These are phyloP conservation scores for Eupithecia dodoneata DNA, from an alignment of 2,888 invertebrate species.

Conservation along the genomic window DNA sequence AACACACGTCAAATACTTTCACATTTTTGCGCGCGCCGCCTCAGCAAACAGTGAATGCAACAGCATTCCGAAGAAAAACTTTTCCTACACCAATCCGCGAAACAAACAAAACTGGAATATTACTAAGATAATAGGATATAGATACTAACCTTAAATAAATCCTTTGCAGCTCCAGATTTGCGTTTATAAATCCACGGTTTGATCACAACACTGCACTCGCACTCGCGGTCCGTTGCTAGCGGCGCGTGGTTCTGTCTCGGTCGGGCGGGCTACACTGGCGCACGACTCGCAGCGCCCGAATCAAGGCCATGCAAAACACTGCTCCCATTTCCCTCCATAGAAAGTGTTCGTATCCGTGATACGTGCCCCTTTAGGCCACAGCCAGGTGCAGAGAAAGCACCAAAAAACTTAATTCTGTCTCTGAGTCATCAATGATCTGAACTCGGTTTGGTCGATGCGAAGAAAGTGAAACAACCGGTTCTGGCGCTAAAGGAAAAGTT, in stretches of 20 bases:
- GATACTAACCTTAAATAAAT: conserved; percentile 65
- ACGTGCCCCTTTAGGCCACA: conserved; percentile 71
- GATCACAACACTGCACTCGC: conserved; percentile 59
- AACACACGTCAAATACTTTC: conserved; percentile 62
- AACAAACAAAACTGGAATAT: conserved; percentile 53
- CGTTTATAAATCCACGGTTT: conserved; percentile 61
- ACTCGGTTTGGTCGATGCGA: conserved; percentile 51
- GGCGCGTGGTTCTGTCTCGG: conserved; percentile 43
- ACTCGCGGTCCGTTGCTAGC: conserved; percentile 61
- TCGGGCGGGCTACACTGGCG: conserved; percentile 63
- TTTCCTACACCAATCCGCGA: conserved; percentile 50
- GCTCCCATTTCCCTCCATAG: conserved; percentile 80
- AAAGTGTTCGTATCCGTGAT: conserved; percentile 82
- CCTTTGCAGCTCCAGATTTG: conserved; percentile 75
- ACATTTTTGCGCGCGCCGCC: conserved; percentile 60
- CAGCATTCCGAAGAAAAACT: conserved; percentile 37
- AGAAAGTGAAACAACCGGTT: conserved; percentile 79
- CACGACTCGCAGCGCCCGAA: conserved; percentile 60
- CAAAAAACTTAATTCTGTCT: conserved; percentile 66
- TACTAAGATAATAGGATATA: conserved; percentile 18
- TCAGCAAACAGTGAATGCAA: conserved; percentile 30
- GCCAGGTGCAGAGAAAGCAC: conserved; percentile 81
- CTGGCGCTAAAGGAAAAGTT: conserved; percentile 66
- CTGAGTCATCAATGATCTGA: conserved; percentile 75
- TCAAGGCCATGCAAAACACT: conserved; percentile 80